phyloP scores from a whole-genome alignment of 2,797 vertebrate genomes.

The Limnodromus scolopaceus region DNA sequence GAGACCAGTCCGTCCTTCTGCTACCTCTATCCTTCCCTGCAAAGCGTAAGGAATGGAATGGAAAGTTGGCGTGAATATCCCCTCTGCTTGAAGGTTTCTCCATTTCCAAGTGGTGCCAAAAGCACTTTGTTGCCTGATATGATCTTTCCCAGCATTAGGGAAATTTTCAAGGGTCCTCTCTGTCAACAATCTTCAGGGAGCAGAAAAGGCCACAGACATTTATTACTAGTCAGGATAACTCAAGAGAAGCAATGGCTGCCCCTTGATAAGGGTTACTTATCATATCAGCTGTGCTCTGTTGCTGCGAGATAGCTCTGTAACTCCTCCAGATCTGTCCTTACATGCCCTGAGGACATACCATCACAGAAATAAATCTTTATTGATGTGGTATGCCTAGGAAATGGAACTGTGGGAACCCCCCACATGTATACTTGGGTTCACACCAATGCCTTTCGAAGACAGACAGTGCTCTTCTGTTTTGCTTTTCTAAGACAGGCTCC shows the following conservation, averaged over 20 bases:
- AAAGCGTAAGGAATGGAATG: background rate
- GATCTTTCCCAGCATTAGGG: background rate
- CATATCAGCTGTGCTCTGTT: background rate
- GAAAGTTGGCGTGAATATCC: background rate
- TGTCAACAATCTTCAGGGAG: background rate
- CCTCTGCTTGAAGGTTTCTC: background rate
- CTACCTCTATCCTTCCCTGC: background rate
- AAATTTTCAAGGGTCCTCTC: background rate
- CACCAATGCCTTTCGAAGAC: background rate
- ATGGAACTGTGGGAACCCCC: constrained; percentile 1
- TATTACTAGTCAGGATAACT: background rate
- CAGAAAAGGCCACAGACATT: background rate
- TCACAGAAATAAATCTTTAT: constrained; percentile 1
- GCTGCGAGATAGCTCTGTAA: background rate
- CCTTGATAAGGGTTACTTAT: background rate
- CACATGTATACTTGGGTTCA: background rate
- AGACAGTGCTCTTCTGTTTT: constrained; percentile 39
- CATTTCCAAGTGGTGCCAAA: background rate
- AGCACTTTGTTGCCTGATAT: background rate
- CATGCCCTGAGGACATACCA: background rate
- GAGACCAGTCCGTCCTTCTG: background rate
- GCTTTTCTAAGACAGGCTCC: constrained; percentile 14
- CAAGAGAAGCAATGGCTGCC: background rate
- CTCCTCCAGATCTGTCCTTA: constrained; percentile 35
- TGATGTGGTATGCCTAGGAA: background rate